phyloP scores from a whole-genome alignment of 2,888 invertebrate genomes.

The Melanargia galathea region DNA sequence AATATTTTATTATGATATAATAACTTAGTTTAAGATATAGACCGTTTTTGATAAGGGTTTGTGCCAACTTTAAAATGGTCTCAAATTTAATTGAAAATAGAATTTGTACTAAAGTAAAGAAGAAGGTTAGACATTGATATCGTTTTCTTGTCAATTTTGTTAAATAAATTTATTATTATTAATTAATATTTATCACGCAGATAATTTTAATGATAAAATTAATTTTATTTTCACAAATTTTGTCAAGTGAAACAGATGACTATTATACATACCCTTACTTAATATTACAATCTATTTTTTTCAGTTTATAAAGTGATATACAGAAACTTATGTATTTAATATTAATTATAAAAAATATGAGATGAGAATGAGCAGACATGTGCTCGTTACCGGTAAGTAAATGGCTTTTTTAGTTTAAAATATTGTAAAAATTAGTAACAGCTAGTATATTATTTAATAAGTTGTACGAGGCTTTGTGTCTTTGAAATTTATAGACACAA shows the following conservation, averaged over 20 bases:
- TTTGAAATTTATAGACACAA: constrained; percentile 1
- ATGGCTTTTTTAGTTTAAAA: constrained; percentile 14
- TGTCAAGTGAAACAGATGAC: neutral
- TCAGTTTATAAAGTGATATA: constrained; percentile 3
- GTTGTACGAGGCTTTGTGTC: constrained; percentile 18
- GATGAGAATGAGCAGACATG: constrained; percentile 20
- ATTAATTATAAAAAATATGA: constrained; percentile 7
- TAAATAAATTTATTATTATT: neutral
- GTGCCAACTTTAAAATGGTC: constrained; percentile 62
- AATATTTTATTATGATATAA: constrained; percentile 77
- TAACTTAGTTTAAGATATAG: constrained; percentile 39
- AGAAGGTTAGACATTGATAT: neutral
- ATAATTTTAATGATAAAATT: neutral
- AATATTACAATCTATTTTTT: neutral
- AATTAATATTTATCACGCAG: neutral
- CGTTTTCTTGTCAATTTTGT: constrained; percentile 21
- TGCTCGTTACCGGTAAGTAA: constrained; percentile 27
- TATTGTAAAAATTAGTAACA: constrained; percentile 28
- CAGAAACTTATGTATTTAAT: neutral
- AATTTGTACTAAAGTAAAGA: constrained; percentile 3
- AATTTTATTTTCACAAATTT: neutral
- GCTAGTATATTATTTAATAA: constrained; percentile 23
- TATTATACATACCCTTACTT: no score
- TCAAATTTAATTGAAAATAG: constrained; percentile 15
- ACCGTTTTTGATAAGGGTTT: constrained; percentile 52